phyloP scores from a whole-genome alignment of 2,888 invertebrate genomes.

The Lasioglossum figueresi region DNA sequence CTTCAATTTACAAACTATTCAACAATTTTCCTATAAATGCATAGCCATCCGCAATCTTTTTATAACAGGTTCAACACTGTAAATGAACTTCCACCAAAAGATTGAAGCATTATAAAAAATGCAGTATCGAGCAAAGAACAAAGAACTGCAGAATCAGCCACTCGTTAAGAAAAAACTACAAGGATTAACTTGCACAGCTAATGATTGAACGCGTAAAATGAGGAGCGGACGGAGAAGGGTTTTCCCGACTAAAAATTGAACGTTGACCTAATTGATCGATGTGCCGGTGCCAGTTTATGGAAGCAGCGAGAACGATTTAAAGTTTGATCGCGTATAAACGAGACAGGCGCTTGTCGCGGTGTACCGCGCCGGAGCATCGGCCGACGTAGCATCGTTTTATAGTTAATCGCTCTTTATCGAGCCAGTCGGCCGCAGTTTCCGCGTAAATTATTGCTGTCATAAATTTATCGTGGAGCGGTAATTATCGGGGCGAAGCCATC shows the following conservation, averaged over 20 bases:
- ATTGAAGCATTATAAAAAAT: too few relatives aligned
- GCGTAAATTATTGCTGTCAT: constrained; percentile 74
- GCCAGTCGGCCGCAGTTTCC: constrained; percentile 70
- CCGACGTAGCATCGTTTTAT: constrained; percentile 68
- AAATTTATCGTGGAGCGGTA: constrained; percentile 74
- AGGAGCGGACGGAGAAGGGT: not conserved
- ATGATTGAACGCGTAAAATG: not conserved
- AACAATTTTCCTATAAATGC: too few relatives aligned
- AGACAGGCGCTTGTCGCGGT: constrained; percentile 19
- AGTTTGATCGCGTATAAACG: constrained; percentile 43
- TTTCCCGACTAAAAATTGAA: not conserved
- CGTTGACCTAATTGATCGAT: not conserved
- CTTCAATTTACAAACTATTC: too few relatives aligned
- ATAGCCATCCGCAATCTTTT: too few relatives aligned
- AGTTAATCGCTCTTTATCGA: constrained; percentile 74
- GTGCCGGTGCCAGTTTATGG: not conserved
- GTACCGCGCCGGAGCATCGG: constrained; percentile 31
- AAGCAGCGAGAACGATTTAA: constrained; percentile 37
- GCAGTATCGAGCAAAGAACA: too few relatives aligned
- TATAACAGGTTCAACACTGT: too few relatives aligned
- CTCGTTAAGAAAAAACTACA: too few relatives aligned
- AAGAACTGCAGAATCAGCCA: too few relatives aligned
- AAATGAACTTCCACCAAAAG: too few relatives aligned
- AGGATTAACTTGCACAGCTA: not conserved
- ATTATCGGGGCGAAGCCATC: constrained; percentile 72